These are phyloP conservation scores for Epiblema foenella DNA, from an alignment of 2,888 invertebrate genomes.

Conservation along the genomic window DNA sequence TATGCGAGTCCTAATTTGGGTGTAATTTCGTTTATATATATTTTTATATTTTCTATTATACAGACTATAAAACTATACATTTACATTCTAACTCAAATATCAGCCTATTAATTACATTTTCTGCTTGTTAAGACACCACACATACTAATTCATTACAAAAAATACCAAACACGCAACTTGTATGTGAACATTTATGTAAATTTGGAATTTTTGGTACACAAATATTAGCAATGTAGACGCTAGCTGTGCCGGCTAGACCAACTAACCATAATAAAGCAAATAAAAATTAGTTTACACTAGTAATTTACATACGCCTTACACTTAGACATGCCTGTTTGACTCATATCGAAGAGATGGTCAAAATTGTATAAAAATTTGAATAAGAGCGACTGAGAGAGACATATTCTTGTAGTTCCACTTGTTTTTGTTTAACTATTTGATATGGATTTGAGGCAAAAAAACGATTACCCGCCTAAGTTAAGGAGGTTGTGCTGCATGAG, in stretches of 20 bases:
- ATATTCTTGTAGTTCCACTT: too few species aligned
- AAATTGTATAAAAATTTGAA: too few species aligned
- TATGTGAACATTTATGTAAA: neutral
- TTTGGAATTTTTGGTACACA: constrained; percentile 17
- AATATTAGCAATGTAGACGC: constrained; percentile 18
- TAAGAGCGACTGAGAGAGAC: neutral
- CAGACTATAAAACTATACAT: too few species aligned
- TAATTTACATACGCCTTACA: constrained; percentile 13
- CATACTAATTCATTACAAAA: constrained; percentile 5
- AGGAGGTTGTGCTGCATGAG: too few species aligned
- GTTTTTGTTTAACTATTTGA: too few species aligned
- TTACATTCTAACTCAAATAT: neutral
- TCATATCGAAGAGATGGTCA: too few species aligned
- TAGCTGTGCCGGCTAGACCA: constrained; percentile 16
- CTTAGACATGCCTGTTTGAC: neutral
- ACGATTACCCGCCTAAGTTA: too few species aligned
- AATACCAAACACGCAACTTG: neutral
- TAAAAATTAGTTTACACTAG: neutral
- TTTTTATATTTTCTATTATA: too few species aligned
- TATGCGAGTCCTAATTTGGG: too few species aligned
- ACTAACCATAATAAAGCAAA: constrained; percentile 6
- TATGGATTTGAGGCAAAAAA: too few species aligned
- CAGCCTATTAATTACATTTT: neutral
- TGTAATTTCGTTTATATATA: too few species aligned
- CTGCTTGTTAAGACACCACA: neutral